Evolutionary conservation across 2,113 vertebrate species (phyloP).

Genomic region (Crotalus helleri): DNA sequence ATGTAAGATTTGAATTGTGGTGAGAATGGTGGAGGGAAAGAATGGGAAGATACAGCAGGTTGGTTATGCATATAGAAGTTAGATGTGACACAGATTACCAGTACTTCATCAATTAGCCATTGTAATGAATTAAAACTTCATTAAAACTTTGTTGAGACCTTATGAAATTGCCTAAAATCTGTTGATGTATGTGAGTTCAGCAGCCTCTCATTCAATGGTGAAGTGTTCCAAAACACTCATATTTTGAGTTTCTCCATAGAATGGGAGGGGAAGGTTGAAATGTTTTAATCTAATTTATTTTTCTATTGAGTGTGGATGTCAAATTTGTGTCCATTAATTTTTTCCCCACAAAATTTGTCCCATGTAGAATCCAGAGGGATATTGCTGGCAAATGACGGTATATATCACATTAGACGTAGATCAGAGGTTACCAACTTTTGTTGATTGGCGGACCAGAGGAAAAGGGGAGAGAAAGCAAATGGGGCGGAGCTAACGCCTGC

Average conservation of each 20-base stretch:
- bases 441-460: too few species aligned
- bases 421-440: too few species aligned
- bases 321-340: not conserved
- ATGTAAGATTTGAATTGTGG: not conserved
- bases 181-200: not conserved
- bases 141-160: not conserved
- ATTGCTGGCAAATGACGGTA: not conserved
- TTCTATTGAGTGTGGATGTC: not conserved
- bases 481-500: too few species aligned
- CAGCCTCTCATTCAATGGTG: not conserved
- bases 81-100: not conserved
- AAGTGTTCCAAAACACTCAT: not conserved
- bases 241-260: not conserved
- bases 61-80: not conserved
- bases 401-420: not conserved
- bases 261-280: not conserved
- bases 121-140: not conserved
- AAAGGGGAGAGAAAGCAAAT: too few species aligned
- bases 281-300: not conserved
- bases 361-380: not conserved
- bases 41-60: not conserved
- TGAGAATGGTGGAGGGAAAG: not conserved
- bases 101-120: not conserved
- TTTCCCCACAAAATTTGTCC: not conserved
- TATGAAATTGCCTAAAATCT: not conserved